Evolutionary conservation across 2,797 vertebrate genomes (phyloP).

Genomic region (Cryptoprocta ferox): DNA sequence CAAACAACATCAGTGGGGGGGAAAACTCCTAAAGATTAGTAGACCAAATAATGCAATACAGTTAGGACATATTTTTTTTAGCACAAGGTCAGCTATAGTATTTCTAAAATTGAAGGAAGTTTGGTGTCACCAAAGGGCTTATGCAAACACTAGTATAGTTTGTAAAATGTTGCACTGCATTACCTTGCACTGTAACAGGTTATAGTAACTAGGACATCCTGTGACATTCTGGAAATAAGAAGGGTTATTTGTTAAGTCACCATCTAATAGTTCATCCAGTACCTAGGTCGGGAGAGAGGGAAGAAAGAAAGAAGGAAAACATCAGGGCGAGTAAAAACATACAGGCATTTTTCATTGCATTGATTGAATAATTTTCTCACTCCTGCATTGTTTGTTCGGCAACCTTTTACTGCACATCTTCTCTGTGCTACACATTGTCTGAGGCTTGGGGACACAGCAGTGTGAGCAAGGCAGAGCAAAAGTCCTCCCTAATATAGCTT

Average conservation of each 20-base stretch:
- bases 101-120: neutral
- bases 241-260: slow-evolving; percentile 85
- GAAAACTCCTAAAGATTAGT: neutral
- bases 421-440: neutral
- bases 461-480: neutral
- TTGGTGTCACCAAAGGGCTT: slow-evolving; percentile 45
- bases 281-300: slow-evolving; percentile 82
- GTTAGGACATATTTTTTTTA: neutral
- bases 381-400: neutral
- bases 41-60: neutral
- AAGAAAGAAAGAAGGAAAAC: neutral
- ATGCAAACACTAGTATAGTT: neutral
- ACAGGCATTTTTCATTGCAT: neutral
- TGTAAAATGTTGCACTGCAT: neutral
- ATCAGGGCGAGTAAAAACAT: neutral
- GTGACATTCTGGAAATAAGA: slow-evolving; percentile 91
- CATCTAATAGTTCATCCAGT: slow-evolving; percentile 90
- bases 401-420: neutral
- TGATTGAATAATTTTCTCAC: neutral
- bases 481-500: neutral
- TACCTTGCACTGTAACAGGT: slow-evolving; percentile 91
- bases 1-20: neutral
- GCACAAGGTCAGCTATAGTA: neutral
- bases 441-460: neutral
- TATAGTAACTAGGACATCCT: slow-evolving; percentile 92